Conservation (phyloP, 2,797 vertebrate genomes). For the Accipiter superciliosus region DNA sequence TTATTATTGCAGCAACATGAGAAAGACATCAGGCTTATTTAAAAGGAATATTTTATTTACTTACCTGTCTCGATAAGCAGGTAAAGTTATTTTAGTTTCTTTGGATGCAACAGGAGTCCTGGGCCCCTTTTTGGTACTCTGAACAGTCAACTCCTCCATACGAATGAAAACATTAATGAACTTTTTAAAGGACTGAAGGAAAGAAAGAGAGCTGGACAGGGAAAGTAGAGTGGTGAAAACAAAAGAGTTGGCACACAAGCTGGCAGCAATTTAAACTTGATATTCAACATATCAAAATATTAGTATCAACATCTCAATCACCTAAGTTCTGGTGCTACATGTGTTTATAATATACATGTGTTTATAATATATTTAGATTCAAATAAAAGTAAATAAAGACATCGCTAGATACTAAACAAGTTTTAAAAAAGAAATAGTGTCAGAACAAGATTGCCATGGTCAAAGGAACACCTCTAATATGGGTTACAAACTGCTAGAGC, state of each 20-base stretch:
- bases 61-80: background rate
- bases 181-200: background rate
- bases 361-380: background rate
- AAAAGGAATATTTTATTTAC: background rate
- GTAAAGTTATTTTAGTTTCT: background rate
- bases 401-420: background rate
- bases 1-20: background rate
- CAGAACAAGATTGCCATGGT: background rate
- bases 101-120: background rate
- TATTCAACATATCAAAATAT: background rate
- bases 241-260: background rate
- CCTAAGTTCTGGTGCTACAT: background rate
- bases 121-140: background rate
- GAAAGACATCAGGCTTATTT: background rate
- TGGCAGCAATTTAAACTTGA: background rate
- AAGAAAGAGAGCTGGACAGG: background rate
- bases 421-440: background rate
- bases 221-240: background rate
- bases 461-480: background rate
- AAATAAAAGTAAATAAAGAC: background rate
- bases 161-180: background rate
- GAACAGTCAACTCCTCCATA: background rate
- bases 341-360: fast-evolving
- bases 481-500: background rate
- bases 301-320: background rate